A percentile compares a stretch with the other conserved stretches of the same genome.
These are phyloP conservation scores for Heliconius nattereri DNA, from an alignment of 1,140 invertebrate genomes.

Conservation along the genomic window DNA sequence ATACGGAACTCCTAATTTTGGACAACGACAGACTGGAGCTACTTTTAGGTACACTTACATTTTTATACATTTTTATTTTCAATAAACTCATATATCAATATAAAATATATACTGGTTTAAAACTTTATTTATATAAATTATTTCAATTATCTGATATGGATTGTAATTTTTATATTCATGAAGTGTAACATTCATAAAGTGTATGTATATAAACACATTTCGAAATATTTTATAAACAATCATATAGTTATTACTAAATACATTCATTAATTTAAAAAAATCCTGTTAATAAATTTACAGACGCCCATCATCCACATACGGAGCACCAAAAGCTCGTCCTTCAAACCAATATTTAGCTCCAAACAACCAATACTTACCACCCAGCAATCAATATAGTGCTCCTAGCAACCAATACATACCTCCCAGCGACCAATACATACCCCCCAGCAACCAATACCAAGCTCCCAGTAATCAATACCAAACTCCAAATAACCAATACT, in stretches of 20 bases:
- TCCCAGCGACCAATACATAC: constrained; percentile 24
- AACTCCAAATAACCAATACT: constrained; percentile 17
- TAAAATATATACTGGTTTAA: no score
- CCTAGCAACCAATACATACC: constrained; percentile 29
- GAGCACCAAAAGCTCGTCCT: constrained; percentile 37
- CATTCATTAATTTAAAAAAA: background rate
- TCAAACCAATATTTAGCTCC: constrained; percentile 7
- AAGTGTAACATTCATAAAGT: no score
- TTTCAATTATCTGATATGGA: background rate
- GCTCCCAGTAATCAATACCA: constrained; percentile 21
- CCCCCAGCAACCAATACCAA: constrained; percentile 11
- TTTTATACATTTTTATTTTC: no score
- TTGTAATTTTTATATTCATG: background rate
- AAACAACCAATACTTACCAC: constrained; percentile 19
- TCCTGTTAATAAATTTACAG: constrained; percentile 39
- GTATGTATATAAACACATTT: background rate
- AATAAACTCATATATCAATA: no score
- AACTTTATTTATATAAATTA: no score
- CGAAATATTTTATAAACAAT: background rate
- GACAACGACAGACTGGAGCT: constrained; percentile 56
- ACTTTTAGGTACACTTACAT: constrained; percentile 50
- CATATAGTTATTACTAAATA: constrained; percentile 5
- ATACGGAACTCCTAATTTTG: constrained; percentile 66
- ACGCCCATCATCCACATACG: constrained; percentile 51
- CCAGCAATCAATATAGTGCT: constrained; percentile 22